Evolutionary conservation across 1,140 invertebrate species (phyloP).

Genomic region (Aphelinus certus): DNA sequence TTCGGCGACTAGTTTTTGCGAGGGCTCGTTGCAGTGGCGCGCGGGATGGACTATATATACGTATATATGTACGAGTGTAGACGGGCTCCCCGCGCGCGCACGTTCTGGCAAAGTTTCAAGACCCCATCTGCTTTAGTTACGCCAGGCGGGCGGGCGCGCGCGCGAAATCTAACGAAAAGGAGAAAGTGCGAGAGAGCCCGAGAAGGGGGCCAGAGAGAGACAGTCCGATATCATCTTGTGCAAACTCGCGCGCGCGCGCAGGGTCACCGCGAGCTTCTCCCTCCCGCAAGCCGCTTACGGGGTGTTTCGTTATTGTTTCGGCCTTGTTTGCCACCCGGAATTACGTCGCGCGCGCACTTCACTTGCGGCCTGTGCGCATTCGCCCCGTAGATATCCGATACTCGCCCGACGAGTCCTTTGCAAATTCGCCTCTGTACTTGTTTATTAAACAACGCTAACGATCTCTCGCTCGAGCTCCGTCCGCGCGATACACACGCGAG

Average conservation of each 20-base stretch:
- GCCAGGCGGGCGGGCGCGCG: conserved; percentile 2
- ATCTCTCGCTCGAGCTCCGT: too few species aligned
- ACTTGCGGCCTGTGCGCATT: neutral
- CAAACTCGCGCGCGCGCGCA: conserved; percentile 49
- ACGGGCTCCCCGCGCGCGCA: neutral
- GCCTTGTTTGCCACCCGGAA: conserved; percentile 32
- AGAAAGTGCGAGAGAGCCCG: conserved; percentile 32
- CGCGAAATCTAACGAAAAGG: conserved; percentile 59
- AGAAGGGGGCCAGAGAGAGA: conserved; percentile 18
- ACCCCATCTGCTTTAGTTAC: conserved; percentile 58
- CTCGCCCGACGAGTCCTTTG: too few species aligned
- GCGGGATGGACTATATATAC: too few species aligned
- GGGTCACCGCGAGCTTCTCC: conserved; percentile 47
- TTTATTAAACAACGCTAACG: too few species aligned
- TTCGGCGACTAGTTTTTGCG: too few species aligned
- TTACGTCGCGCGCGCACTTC: conserved; percentile 10
- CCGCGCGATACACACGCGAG: too few species aligned
- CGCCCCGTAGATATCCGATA: too few species aligned
- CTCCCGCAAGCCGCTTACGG: conserved; percentile 42
- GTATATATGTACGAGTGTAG: too few species aligned
- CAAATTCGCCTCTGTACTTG: too few species aligned
- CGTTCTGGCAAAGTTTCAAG: conserved; percentile 59
- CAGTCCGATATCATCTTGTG: conserved; percentile 59
- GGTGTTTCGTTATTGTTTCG: conserved; percentile 47
- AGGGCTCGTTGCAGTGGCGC: too few species aligned